Conservation (phyloP, 2,113 vertebrate species). For the Oreocharis arfaki region DNA sequence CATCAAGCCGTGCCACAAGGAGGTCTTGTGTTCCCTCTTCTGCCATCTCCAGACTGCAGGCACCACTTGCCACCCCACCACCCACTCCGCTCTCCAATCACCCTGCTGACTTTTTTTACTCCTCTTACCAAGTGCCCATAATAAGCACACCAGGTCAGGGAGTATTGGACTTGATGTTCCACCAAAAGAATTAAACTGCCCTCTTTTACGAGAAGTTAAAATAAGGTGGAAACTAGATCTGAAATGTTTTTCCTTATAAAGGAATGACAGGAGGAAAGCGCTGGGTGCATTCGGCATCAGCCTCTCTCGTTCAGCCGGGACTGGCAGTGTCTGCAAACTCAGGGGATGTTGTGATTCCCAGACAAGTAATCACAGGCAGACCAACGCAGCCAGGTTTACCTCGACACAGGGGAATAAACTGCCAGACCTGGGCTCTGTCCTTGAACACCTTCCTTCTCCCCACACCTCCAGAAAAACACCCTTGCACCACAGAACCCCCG, state of each 20-base stretch:
- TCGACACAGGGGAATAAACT: background rate
- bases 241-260: slow-evolving; percentile 44
- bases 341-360: background rate
- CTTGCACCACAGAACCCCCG: background rate
- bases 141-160: background rate
- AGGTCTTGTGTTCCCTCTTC: rapidly evolving
- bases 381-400: background rate
- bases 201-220: slow-evolving; percentile 33
- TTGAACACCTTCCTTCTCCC: background rate
- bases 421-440: background rate
- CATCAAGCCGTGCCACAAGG: rapidly evolving
- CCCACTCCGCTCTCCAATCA: no score
- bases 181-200: background rate
- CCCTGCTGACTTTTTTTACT: background rate
- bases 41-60: background rate
- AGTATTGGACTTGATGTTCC: background rate
- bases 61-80: rapidly evolving
- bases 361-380: background rate
- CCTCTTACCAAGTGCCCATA: background rate
- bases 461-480: background rate
- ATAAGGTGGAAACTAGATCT: slow-evolving; percentile 4
- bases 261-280: background rate
- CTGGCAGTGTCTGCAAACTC: background rate
- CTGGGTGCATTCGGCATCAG: background rate
- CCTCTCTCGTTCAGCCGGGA: background rate